Conservation (phyloP, 2,113 vertebrate species). For the Sceloporus undulatus region DNA sequence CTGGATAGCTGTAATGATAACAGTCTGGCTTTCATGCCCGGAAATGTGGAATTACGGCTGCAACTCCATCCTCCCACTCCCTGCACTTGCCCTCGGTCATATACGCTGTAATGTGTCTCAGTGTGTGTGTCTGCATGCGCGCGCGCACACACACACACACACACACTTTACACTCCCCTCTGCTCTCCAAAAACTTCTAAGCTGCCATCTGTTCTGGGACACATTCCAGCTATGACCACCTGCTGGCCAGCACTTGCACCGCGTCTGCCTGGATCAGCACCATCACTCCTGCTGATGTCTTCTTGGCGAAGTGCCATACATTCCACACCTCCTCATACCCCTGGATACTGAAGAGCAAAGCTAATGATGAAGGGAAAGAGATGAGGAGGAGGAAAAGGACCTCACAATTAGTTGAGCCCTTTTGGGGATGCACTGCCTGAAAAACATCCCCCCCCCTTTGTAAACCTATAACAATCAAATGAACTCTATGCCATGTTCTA, state of each 20-base stretch:
- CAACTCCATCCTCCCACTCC: slow-evolving; percentile 28
- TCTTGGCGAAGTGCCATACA: background rate
- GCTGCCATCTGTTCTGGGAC: slow-evolving; percentile 37
- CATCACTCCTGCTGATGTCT: background rate
- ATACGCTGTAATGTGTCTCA: background rate
- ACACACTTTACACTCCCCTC: background rate
- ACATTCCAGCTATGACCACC: slow-evolving; percentile 30
- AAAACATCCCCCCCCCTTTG: background rate
- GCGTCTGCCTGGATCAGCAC: slow-evolving; percentile 19
- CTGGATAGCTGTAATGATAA: slow-evolving; percentile 41
- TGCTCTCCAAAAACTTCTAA: background rate
- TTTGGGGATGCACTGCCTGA: background rate
- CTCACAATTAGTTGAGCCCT: background rate
- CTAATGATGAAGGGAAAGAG: background rate
- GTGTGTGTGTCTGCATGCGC: background rate
- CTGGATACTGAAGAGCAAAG: background rate
- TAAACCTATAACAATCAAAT: background rate
- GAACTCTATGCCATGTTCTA: background rate
- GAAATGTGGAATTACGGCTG: slow-evolving; percentile 40
- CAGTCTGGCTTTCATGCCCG: slow-evolving; percentile 39
- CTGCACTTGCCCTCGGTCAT: slow-evolving; percentile 10
- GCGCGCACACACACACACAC: no score
- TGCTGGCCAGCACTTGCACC: slow-evolving; percentile 29
- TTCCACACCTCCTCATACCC: background rate
- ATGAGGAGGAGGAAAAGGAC: background rate